These are phyloP conservation scores for Alloscopus bannaensis DNA, from an alignment of 2,888 invertebrate genomes.

Conservation along the genomic window DNA sequence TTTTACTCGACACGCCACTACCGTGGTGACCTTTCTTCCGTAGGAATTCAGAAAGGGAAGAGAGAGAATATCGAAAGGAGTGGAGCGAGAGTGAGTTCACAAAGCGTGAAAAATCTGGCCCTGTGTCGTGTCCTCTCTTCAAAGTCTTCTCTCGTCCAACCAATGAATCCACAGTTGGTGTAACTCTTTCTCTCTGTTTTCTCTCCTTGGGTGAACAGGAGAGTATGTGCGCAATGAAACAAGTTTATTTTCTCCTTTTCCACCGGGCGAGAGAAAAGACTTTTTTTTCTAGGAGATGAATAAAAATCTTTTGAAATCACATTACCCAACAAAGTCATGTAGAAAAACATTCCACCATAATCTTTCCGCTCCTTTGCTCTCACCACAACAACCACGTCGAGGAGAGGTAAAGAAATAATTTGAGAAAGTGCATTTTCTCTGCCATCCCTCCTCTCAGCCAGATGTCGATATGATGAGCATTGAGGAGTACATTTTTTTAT, in stretches of 20 bases:
- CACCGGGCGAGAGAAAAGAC: neutral
- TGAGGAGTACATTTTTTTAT: no score
- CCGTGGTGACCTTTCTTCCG: no score
- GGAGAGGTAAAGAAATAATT: neutral
- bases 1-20: no score
- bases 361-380: no score
- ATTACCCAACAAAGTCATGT: conserved; percentile 32
- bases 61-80: no score
- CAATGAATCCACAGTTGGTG: conserved; percentile 8
- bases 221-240: conserved; percentile 19
- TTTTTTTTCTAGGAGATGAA: conserved; percentile 1
- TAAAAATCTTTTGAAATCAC: conserved; percentile 31
- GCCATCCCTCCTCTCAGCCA: conserved; percentile 10
- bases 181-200: no score
- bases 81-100: no score
- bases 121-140: neutral
- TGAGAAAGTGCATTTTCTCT: neutral
- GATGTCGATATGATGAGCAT: no score
- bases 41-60: no score
- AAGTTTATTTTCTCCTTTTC: neutral
- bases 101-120: conserved; percentile 11
- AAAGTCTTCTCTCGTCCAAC: neutral
- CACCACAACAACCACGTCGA: no score
- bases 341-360: no score
- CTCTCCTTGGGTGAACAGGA: conserved; percentile 27